phyloP scores from a whole-genome alignment of 1,140 invertebrate genomes.

The Cotesia chilonis region DNA sequence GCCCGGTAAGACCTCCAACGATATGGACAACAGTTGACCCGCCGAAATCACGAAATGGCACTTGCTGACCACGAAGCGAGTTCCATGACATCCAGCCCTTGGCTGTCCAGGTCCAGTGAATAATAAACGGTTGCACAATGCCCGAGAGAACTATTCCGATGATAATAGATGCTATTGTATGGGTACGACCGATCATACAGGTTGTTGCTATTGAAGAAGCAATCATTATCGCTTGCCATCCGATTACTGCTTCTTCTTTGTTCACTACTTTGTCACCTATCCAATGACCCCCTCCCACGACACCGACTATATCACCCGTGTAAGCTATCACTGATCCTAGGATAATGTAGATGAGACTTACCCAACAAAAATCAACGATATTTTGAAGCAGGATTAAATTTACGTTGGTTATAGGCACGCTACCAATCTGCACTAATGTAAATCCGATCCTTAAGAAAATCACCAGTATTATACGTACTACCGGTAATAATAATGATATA shows the following conservation, averaged over 20 bases:
- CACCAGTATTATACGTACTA: constrained; percentile 39
- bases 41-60: constrained; percentile 43
- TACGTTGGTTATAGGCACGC: constrained; percentile 47
- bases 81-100: constrained; percentile 48
- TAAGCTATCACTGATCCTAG: constrained; percentile 45
- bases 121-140: constrained; percentile 48
- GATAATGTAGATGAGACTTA: constrained; percentile 44
- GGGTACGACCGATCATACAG: constrained; percentile 47
- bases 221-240: constrained; percentile 46
- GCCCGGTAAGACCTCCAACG: constrained; percentile 46
- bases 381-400: constrained; percentile 53
- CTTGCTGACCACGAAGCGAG: constrained; percentile 14
- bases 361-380: constrained; percentile 45
- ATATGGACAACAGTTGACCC: constrained; percentile 45
- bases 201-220: constrained; percentile 46
- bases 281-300: constrained; percentile 44
- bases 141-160: constrained; percentile 39
- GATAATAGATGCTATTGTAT: constrained; percentile 43
- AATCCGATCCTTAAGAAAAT: constrained; percentile 47
- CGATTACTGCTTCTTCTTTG: constrained; percentile 43
- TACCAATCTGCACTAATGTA: constrained; percentile 47
- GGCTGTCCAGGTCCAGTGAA: constrained; percentile 49
- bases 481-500: neutral
- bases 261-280: constrained; percentile 43
- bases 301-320: constrained; percentile 40